Percentiles rank a stretch among this genome's conserved stretches.
Evolutionary conservation across 2,797 vertebrate genomes (phyloP).

Genomic region (Echeneis naucrates): DNA sequence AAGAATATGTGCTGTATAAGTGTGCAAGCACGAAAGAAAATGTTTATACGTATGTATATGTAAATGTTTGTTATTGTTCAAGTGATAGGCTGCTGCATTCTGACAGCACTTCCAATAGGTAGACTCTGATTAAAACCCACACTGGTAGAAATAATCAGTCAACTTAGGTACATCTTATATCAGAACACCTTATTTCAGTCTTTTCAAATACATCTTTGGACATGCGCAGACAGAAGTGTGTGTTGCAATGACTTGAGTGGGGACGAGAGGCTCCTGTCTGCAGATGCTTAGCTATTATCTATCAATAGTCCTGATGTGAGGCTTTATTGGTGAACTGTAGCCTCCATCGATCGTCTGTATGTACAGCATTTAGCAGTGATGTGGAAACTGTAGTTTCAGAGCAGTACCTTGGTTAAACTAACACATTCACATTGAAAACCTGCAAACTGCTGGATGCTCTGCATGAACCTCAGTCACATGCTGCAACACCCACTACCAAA

Average conservation of each 20-base stretch:
- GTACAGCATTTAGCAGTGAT: background rate
- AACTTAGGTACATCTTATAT: background rate
- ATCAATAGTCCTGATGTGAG: too few relatives aligned
- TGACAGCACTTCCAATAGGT: background rate
- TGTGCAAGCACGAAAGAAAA: slow-evolving; percentile 3
- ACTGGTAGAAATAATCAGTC: too few relatives aligned
- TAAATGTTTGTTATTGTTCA: slow-evolving; percentile 1
- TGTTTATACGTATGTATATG: too few relatives aligned
- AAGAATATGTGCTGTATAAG: slow-evolving; percentile 47
- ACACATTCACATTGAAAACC: too few relatives aligned
- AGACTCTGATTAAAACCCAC: background rate
- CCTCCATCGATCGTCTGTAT: background rate
- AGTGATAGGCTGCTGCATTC: background rate
- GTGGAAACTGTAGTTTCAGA: background rate
- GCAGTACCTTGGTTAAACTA: background rate
- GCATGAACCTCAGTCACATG: background rate
- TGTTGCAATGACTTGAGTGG: background rate
- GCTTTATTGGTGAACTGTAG: too few relatives aligned
- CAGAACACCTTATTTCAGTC: background rate
- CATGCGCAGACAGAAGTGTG: background rate
- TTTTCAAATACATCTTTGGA: background rate
- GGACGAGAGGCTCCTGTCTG: background rate
- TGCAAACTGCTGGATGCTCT: too few relatives aligned
- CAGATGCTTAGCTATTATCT: background rate
- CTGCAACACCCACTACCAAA: background rate